Percentiles rank a stretch among this genome's conserved stretches.
These are phyloP conservation scores for Albula glossodonta DNA, from an alignment of 2,113 vertebrate species.

Conservation along the genomic window DNA sequence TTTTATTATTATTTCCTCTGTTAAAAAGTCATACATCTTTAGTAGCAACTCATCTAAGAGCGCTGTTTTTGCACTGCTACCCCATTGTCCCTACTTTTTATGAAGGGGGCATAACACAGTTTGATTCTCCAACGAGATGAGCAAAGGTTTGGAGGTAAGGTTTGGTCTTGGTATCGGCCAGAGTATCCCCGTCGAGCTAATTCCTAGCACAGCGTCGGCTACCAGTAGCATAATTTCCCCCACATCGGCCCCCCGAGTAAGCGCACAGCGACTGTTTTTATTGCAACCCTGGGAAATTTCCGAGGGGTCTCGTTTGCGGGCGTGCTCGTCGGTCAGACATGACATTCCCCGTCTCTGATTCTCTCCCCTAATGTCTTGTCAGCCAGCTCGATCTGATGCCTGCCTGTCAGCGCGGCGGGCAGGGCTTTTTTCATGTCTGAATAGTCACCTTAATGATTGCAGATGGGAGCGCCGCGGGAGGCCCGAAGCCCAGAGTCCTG, in stretches of 20 bases:
- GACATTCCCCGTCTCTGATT: conserved; percentile 67
- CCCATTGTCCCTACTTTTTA: conserved; percentile 24
- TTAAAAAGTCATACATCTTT: conserved; percentile 30
- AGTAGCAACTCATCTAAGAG: conserved; percentile 34
- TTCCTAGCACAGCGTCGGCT: conserved; percentile 36
- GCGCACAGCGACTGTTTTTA: conserved; percentile 50
- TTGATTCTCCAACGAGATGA: conserved; percentile 41
- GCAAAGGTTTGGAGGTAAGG: conserved; percentile 62
- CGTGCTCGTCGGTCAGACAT: conserved; percentile 67
- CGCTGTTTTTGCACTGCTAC: not conserved
- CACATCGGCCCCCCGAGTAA: conserved; percentile 50
- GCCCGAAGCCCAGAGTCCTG: conserved; percentile 80
- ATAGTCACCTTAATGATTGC: conserved; percentile 92
- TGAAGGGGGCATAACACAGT: conserved; percentile 49
- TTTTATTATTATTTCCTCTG: not conserved
- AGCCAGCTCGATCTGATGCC: conserved; percentile 84
- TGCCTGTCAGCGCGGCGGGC: conserved; percentile 86
- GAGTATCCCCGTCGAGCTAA: conserved; percentile 44
- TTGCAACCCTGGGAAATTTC: conserved; percentile 66
- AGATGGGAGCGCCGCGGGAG: conserved; percentile 86
- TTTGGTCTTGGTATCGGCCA: conserved; percentile 21
- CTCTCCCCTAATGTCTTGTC: conserved; percentile 79
- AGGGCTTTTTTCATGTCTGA: conserved; percentile 90
- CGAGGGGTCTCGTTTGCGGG: conserved; percentile 53
- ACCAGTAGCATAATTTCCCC: conserved; percentile 9